Evolutionary conservation across 1,140 invertebrate genomes (phyloP), one percentile per base, ranked within the genome.

Genomic region (Conopomorpha cramerella): DNA sequence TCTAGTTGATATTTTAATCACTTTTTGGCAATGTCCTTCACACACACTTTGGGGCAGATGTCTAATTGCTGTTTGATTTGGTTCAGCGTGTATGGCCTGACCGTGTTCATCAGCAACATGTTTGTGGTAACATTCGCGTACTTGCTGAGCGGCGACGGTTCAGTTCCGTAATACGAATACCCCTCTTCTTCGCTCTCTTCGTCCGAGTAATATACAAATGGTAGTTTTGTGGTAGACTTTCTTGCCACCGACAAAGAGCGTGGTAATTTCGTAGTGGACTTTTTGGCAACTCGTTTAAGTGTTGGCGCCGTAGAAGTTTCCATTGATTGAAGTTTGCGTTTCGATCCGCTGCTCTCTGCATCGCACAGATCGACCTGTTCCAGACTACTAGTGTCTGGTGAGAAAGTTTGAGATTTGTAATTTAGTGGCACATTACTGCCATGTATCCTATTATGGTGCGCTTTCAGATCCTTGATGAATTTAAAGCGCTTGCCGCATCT

Each of bases 221-320:
- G 58, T 19, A 70, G 34, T 40, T 60, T 66, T 2, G 65, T 55
- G 0, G 68, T 73, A 1, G 68, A 73, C 32, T 73, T 73, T 25
- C 34, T 57, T 1, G 66, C 68, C 1, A 63, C 54, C 2, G 41
- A 12, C 4, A 43, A 42, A 6, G 14, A 4, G 2, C n/a, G 17
- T 2, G 61, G 56, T 7, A 60, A 36, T 37, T 65, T 70, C 0
- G 63, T 52, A 0, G 68, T 73, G 0, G 68, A 68, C 30, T 73
- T 73, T 16, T 36, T 62, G 3, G 68, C 66, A 3, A 57, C 46
- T 35, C 43, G 47, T 34, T 53, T 61, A 0, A 14, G 18, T 2
- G 46, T 16, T 8, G 46, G 36, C 3, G 8, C 16, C 6, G 16
- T 17, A 10, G 34, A 19, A 19, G 19, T 33, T 6, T 41, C 41